Conservation (phyloP, 2,888 invertebrate species). For the Agapostemon virescens region DNA sequence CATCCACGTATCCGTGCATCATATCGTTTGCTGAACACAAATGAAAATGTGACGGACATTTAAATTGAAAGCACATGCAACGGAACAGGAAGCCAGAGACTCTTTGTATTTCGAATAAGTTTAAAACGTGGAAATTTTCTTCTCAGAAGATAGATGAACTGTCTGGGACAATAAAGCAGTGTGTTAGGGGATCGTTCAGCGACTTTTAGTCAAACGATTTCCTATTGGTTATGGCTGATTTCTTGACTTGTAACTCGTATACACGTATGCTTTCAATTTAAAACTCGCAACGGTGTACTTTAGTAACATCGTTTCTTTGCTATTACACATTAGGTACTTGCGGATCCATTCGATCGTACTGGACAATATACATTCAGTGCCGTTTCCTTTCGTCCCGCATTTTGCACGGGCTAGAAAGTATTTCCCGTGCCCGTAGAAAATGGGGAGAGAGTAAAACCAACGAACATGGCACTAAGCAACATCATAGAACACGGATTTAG, state of each 20-base stretch:
- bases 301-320: constrained; percentile 49
- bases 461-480: constrained; percentile 67
- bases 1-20: constrained; percentile 52
- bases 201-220: background rate
- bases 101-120: background rate
- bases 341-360: constrained; percentile 27
- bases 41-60: constrained; percentile 45
- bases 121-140: background rate
- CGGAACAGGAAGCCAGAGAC: constrained; percentile 11
- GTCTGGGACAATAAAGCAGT: too few species aligned
- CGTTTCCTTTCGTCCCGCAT: constrained; percentile 19
- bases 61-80: constrained; percentile 57
- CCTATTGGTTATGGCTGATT: constrained; percentile 15
- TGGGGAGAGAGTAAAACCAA: constrained; percentile 46
- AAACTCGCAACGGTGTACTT: constrained; percentile 30
- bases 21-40: constrained; percentile 44
- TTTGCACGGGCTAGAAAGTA: constrained; percentile 56
- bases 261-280: constrained; percentile 51
- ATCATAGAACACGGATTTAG: constrained; percentile 62
- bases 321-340: constrained; percentile 65
- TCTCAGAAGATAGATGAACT: background rate
- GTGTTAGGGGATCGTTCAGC: background rate
- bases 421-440: constrained; percentile 31
- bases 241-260: constrained; percentile 8
- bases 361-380: constrained; percentile 57